Conservation (phyloP, 2,113 vertebrate species). For the Euleptes europaea region DNA sequence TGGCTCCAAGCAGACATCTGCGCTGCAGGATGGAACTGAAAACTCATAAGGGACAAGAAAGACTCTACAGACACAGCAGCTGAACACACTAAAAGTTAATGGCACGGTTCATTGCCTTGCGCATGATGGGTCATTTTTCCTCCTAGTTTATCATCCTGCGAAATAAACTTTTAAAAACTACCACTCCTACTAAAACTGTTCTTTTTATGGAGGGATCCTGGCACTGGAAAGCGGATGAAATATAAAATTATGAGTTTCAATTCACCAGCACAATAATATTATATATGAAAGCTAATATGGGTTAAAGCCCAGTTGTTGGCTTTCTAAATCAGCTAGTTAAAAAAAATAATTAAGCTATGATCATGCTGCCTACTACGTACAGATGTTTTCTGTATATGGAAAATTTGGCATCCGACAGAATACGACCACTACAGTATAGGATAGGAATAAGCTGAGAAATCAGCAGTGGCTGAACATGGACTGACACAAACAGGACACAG, state of each 20-base stretch:
- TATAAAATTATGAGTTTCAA: background rate
- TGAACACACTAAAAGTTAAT: background rate
- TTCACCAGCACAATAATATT: conserved; percentile 12
- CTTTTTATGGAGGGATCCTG: conserved; percentile 2
- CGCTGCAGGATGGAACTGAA: background rate
- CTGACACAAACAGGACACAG: no score
- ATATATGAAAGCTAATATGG: background rate
- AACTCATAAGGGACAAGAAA: background rate
- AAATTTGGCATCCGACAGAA: background rate
- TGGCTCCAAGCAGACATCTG: background rate
- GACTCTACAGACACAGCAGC: no score
- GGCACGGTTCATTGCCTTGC: background rate
- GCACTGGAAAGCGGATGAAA: background rate
- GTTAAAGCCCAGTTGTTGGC: background rate
- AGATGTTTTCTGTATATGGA: background rate
- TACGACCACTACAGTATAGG: background rate
- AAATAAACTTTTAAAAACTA: background rate
- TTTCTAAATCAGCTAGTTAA: background rate
- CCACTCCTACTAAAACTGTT: background rate
- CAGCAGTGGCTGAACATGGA: no score
- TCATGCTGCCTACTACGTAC: conserved; percentile 23
- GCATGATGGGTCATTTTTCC: conserved; percentile 9
- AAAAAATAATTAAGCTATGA: conserved; percentile 6
- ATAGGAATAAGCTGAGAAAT: no score
- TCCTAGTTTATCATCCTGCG: conserved; percentile 12